phyloP scores from a whole-genome alignment of 2,888 invertebrate species.

The Meta bourneti region DNA sequence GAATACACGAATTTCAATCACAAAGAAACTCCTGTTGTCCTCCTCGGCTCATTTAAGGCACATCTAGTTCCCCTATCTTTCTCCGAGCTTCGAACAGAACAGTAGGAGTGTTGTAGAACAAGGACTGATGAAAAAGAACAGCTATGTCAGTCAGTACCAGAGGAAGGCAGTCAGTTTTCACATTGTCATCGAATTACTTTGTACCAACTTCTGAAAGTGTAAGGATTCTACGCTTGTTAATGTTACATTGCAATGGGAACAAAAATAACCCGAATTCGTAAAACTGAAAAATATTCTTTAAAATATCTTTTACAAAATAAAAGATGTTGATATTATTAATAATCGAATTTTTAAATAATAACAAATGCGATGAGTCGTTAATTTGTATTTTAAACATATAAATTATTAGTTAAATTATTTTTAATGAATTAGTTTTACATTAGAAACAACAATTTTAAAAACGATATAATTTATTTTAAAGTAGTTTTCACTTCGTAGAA shows the following conservation, averaged over 20 bases:
- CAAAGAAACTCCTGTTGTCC: slow-evolving; percentile 53
- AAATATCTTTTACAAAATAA: no score
- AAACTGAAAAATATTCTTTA: no score
- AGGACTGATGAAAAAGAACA: slow-evolving; percentile 5
- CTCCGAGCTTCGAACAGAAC: slow-evolving; percentile 13
- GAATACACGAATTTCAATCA: slow-evolving; percentile 37
- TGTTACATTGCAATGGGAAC: neutral
- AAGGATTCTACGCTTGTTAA: neutral
- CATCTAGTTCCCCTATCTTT: slow-evolving; percentile 17
- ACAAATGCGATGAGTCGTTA: no score
- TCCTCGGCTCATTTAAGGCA: slow-evolving; percentile 51
- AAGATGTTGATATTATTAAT: no score
- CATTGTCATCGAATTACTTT: slow-evolving; percentile 34
- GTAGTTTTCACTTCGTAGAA: no score
- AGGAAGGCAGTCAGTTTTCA: slow-evolving; percentile 21
- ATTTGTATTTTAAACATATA: no score
- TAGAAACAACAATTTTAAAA: no score
- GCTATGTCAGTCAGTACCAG: neutral
- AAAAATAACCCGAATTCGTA: neutral
- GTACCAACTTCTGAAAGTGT: neutral
- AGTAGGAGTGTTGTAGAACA: neutral
- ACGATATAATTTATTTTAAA: no score
- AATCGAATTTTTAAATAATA: no score
- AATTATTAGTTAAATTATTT: no score
- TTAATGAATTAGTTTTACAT: no score